Conservation (phyloP, 1,140 invertebrate species). For the Heliothis virescens region DNA sequence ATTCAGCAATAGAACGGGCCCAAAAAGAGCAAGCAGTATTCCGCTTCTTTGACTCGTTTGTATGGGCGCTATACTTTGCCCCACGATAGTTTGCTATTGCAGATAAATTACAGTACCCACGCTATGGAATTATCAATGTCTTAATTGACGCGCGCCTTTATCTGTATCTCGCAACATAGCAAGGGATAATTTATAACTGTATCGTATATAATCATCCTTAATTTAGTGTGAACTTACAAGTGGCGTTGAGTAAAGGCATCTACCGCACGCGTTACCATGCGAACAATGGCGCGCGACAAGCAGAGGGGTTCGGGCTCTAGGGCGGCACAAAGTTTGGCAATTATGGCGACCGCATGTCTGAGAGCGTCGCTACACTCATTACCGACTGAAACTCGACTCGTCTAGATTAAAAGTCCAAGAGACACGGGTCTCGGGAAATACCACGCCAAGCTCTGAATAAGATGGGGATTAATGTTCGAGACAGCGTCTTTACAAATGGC, state of each 20-base stretch:
- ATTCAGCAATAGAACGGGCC: too few species aligned
- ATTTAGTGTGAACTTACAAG: constrained; percentile 57
- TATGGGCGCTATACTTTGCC: too few species aligned
- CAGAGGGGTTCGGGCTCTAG: constrained; percentile 66
- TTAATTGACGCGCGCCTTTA: background rate
- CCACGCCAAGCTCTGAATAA: constrained; percentile 50
- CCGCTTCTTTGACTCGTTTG: too few species aligned
- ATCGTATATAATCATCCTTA: constrained; percentile 48
- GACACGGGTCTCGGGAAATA: constrained; percentile 62
- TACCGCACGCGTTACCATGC: constrained; percentile 72
- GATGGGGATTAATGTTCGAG: constrained; percentile 57
- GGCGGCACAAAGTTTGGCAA: constrained; percentile 83
- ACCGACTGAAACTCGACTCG: constrained; percentile 78
- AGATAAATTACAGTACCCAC: background rate
- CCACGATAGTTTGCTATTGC: too few species aligned
- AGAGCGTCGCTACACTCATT: constrained; percentile 84
- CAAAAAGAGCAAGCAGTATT: too few species aligned
- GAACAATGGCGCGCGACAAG: constrained; percentile 81
- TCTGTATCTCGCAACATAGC: background rate
- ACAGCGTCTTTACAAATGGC: constrained; percentile 57
- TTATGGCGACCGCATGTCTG: constrained; percentile 85
- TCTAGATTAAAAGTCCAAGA: constrained; percentile 80
- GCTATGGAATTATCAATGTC: background rate
- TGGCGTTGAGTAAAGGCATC: constrained; percentile 60
- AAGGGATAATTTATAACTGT: constrained; percentile 44